A percentile compares a stretch with the other conserved stretches of the same genome.
These are phyloP conservation scores for Anthophora plumipes DNA, from an alignment of 2,888 invertebrate genomes.

Conservation along the genomic window DNA sequence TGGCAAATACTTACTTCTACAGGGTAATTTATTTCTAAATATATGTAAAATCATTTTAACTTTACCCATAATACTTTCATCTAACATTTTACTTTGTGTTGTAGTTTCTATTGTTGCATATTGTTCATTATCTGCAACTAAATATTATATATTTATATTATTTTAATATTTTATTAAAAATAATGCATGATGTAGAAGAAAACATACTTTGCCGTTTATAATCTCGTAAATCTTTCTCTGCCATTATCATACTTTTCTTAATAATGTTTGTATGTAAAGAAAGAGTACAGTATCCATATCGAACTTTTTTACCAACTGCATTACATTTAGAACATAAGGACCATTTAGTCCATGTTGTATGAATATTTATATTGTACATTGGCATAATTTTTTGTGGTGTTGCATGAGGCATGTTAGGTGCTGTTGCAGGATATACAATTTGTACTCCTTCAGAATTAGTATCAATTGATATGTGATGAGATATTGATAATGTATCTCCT, in stretches of 20 bases:
- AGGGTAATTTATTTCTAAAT: conserved; percentile 87
- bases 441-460: conserved; percentile 83
- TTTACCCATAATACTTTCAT: conserved; percentile 31
- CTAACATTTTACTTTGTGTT: background rate
- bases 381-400: conserved; percentile 72
- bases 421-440: conserved; percentile 78
- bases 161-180: background rate
- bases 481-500: conserved; percentile 83
- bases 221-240: background rate
- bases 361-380: conserved; percentile 83
- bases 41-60: conserved; percentile 68
- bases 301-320: conserved; percentile 86
- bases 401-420: conserved; percentile 80
- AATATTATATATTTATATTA: conserved; percentile 16
- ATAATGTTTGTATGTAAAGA: conserved; percentile 59
- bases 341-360: conserved; percentile 88
- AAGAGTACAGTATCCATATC: conserved; percentile 87
- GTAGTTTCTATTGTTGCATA: background rate
- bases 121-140: conserved; percentile 15
- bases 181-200: background rate
- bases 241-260: conserved; percentile 13
- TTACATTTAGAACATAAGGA: conserved; percentile 88
- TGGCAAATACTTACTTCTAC: conserved; percentile 86
- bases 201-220: conserved; percentile 39
- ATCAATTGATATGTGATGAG: conserved; percentile 86